Evolutionary conservation across 2,888 invertebrate species (phyloP).

Genomic region (Platynereis dumerilii): DNA sequence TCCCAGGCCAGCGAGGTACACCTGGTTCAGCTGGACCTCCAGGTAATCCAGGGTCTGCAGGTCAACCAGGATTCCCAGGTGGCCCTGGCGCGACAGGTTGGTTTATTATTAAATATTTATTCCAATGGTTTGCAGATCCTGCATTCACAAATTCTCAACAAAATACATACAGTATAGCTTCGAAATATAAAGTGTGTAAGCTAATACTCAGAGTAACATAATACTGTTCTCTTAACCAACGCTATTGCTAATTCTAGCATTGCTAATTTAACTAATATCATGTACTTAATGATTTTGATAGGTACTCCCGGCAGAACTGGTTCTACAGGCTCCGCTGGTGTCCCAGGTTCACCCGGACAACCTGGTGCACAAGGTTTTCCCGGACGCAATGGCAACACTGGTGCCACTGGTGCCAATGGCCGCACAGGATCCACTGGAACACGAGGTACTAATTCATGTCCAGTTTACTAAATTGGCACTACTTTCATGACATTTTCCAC

Average conservation of each 20-base stretch:
- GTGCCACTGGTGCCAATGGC: background rate
- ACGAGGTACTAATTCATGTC: background rate
- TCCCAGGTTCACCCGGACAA: constrained; percentile 2
- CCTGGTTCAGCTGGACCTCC: constrained; percentile 22
- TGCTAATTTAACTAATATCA: too few species aligned
- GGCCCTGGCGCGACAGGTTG: constrained; percentile 13
- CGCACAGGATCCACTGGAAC: background rate
- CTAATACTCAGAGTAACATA: background rate
- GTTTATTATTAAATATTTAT: too few species aligned
- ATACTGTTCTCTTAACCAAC: background rate
- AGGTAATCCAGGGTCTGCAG: constrained; percentile 21
- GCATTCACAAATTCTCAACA: too few species aligned
- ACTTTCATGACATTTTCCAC: too few species aligned
- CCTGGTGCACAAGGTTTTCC: constrained; percentile 2
- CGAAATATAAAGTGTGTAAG: background rate
- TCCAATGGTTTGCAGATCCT: background rate
- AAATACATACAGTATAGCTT: too few species aligned
- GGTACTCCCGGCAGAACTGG: constrained; percentile 71
- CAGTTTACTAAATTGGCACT: too few species aligned
- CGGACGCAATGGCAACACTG: constrained; percentile 1
- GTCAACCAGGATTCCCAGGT: constrained; percentile 17
- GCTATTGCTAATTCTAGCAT: too few species aligned
- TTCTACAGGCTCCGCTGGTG: constrained; percentile 67
- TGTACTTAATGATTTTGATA: background rate
- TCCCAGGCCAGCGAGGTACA: constrained; percentile 22